Base-by-base conservation (phyloP, 2,888 invertebrate genomes). In the Pomacea canaliculata region DNA sequence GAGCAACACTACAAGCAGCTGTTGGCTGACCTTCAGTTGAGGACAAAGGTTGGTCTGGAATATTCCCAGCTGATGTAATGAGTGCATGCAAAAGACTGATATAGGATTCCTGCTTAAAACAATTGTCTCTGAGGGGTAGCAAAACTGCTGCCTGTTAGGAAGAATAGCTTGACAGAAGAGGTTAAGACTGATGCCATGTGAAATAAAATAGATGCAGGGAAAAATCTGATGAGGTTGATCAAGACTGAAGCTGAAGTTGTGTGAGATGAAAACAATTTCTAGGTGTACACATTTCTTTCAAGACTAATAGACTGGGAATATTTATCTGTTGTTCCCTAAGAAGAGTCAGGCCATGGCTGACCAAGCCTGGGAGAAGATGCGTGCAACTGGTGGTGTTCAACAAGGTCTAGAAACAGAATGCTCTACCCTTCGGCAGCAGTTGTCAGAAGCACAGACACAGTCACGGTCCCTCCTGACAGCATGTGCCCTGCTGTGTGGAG, bases 291-390 rank as follows among this genome's bases (percentile, higher is more conserved):
- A 37, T 37, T 5, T 37, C 37, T 37, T 37, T 37, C 4, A 37
- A 56, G 51, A 16, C 51, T 56, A 16, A 13, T 10, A 16, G 51
- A 56, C 51, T 56, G 51, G 51, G 27, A 12, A 63, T 56, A 13
- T 70, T 37, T 56, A 56, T 70, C 27, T 56, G 23, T 70, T 56
- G 18, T 77, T 27, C 27, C 78, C 82, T 18, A 81, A 90, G 90
- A 89, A 88, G 80, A 88, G 87, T 69, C 89, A 89, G 76, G 84
- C 85, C 27, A 82, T 89, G 76, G 89, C 89, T 23, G 90, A 90
- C 75, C 88, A 90, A 75, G 88, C 89, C 0, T 89, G 88, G 88
- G 89, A 89, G 81, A 89, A 88, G 80, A 84, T 89, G 27, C 80
- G 87, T 23, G 82, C 83, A 56, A 86, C 89, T 8, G 87, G 87